These are phyloP conservation scores for Trachelus iudaicus DNA, from an alignment of 2,888 invertebrate genomes.

Conservation along the genomic window DNA sequence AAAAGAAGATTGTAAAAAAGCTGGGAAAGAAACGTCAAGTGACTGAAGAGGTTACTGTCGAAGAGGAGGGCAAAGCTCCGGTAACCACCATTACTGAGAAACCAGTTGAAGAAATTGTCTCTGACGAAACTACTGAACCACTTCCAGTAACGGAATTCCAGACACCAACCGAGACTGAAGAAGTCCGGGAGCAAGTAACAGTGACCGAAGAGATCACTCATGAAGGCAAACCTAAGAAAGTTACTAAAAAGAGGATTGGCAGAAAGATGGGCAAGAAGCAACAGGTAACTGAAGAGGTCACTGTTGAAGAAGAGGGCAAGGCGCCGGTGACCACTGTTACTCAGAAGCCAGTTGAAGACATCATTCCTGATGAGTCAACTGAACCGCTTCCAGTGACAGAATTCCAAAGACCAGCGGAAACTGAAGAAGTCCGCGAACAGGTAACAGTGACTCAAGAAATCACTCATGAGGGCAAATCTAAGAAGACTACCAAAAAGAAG, in stretches of 20 bases:
- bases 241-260: conserved; percentile 55
- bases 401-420: conserved; percentile 29
- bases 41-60: conserved; percentile 34
- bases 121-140: conserved; percentile 17
- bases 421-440: conserved; percentile 38
- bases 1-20: conserved; percentile 48
- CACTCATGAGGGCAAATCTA: conserved; percentile 31
- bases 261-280: conserved; percentile 22
- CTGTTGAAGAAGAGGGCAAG: conserved; percentile 34
- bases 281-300: conserved; percentile 37
- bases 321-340: conserved; percentile 35
- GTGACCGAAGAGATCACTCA: conserved; percentile 42
- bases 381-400: conserved; percentile 18
- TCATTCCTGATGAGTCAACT: conserved; percentile 19
- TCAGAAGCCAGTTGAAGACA: conserved; percentile 53
- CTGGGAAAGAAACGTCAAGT: conserved; percentile 32
- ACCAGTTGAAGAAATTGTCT: conserved; percentile 43
- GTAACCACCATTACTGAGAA: conserved; percentile 47
- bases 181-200: conserved; percentile 32
- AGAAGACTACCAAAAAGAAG: conserved; percentile 56
- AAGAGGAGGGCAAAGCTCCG: conserved; percentile 35
- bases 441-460: conserved; percentile 42
- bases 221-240: conserved; percentile 37
- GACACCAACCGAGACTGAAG: conserved; percentile 38
- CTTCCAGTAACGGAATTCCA: conserved; percentile 17